Evolutionary conservation across 1,140 invertebrate species (phyloP).

Genomic region (Augochlora pura): DNA sequence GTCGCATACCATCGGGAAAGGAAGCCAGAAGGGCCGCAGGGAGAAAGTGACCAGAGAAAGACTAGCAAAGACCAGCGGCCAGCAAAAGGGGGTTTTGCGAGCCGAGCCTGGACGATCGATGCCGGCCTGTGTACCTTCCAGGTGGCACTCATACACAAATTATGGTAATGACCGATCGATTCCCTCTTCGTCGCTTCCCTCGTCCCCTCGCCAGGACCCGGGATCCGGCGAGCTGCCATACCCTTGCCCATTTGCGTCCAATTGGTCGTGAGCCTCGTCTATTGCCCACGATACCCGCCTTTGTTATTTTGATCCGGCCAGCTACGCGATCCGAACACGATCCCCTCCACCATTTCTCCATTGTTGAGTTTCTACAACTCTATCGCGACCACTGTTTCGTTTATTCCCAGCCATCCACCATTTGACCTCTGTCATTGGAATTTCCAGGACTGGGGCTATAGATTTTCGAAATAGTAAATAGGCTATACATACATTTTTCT

Average conservation of each 20-base stretch:
- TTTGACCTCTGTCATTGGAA: too few relatives aligned
- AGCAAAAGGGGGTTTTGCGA: slow-evolving; percentile 36
- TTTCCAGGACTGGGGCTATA: too few relatives aligned
- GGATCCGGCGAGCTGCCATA: background rate
- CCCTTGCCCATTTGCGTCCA: slow-evolving; percentile 27
- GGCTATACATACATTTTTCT: too few relatives aligned
- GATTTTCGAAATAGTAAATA: too few relatives aligned
- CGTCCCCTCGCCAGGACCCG: background rate
- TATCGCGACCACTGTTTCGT: too few relatives aligned
- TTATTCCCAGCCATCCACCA: too few relatives aligned
- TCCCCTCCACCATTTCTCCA: too few relatives aligned
- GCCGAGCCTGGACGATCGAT: slow-evolving; percentile 8
- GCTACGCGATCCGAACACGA: background rate
- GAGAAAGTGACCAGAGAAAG: slow-evolving; percentile 46
- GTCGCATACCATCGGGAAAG: slow-evolving; percentile 17
- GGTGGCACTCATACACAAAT: slow-evolving; percentile 70
- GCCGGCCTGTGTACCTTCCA: slow-evolving; percentile 56
- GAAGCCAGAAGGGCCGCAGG: slow-evolving; percentile 39
- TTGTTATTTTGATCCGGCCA: slow-evolving; percentile 66
- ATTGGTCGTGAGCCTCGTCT: slow-evolving; percentile 29
- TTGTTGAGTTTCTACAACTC: too few relatives aligned
- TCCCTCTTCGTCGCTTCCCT: slow-evolving; percentile 47
- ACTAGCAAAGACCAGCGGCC: slow-evolving; percentile 22
- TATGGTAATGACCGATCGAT: slow-evolving; percentile 70
- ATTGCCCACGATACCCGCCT: slow-evolving; percentile 35